Conservation (phyloP, 2,797 vertebrate genomes). For the Austrolebias charrua region DNA sequence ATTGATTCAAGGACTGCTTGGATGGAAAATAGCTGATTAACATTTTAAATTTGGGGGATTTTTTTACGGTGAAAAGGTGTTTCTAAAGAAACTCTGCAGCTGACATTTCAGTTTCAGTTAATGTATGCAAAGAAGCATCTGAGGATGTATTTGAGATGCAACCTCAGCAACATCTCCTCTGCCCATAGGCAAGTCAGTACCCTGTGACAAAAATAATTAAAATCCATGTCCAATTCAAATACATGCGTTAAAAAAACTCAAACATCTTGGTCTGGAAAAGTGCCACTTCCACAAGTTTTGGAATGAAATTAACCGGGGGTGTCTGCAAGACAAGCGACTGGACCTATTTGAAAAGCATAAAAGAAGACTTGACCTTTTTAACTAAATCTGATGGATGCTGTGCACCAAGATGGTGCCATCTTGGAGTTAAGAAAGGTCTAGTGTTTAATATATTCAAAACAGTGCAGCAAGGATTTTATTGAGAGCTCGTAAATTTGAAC, state of each 20-base stretch:
- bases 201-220: conserved; percentile 79
- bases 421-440: too few relatives aligned
- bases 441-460: too few relatives aligned
- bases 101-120: conserved; percentile 71
- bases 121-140: conserved; percentile 39
- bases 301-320: conserved; percentile 49
- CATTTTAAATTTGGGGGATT: too few relatives aligned
- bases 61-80: too few relatives aligned
- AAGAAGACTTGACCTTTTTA: too few relatives aligned
- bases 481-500: too few relatives aligned
- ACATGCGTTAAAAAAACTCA: conserved; percentile 52
- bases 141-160: conserved; percentile 53
- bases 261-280: conserved; percentile 48
- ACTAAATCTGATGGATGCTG: conserved; percentile 12
- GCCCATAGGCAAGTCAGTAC: conserved; percentile 73
- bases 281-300: conserved; percentile 70
- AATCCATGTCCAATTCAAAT: conserved; percentile 78
- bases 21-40: too few relatives aligned
- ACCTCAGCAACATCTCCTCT: conserved; percentile 65
- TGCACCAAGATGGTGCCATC: neutral
- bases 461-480: too few relatives aligned
- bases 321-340: conserved; percentile 26
- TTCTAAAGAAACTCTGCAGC: conserved; percentile 36
- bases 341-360: conserved; percentile 12
- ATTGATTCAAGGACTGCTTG: too few relatives aligned